Base-by-base conservation (phyloP, 2,113 vertebrate species). In the Poeciliopsis prolifica region DNA sequence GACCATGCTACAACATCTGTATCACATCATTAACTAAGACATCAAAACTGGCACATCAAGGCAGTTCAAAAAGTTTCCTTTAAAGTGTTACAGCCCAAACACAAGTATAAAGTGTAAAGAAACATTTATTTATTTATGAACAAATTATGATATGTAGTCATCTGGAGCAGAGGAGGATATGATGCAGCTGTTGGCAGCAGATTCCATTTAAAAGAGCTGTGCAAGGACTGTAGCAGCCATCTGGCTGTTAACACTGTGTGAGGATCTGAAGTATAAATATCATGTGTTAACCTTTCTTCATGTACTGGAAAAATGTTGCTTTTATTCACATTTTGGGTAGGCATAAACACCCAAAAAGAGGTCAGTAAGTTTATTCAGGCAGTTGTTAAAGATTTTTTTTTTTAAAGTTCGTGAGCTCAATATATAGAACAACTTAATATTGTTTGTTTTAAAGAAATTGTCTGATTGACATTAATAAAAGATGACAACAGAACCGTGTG, bases 21-120 rank as follows among this genome's bases (percentile, higher is more conserved):
- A 92, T 77, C 88, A 89, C 79, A 72, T 93, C 86, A 85, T 82
- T 93, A 93, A 94, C 91, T 71, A 93, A 92, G 51, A 58, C 51
- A 58, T 58, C 51, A 58, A 58, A 58, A 58, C 51, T 10, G 19
- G n/a, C 24, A 58, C 76, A 51, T 82, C 93, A 92, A 88, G 79
- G 89, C 88, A 90, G 76, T 91, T 65, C 58, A 61, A 79, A 86
- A 92, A 92, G 89, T 91, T 90, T 91, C 84, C 89, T 83, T 87
- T 71, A 84, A 82, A 85, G 90, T 89, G 88, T 75, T 68, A 70
- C 65, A 83, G 89, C 74, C 48, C 87, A 68, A 58, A 66, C 48
- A 72, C 70, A 64, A 40, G 61, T 64, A 70, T 67, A n/a, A 14
- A 51, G 78, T 66, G 75, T 72, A 83, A 85, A 76, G 63, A 82